Evolutionary conservation across 2,113 vertebrate species (phyloP).

Genomic region (Mugil cephalus): DNA sequence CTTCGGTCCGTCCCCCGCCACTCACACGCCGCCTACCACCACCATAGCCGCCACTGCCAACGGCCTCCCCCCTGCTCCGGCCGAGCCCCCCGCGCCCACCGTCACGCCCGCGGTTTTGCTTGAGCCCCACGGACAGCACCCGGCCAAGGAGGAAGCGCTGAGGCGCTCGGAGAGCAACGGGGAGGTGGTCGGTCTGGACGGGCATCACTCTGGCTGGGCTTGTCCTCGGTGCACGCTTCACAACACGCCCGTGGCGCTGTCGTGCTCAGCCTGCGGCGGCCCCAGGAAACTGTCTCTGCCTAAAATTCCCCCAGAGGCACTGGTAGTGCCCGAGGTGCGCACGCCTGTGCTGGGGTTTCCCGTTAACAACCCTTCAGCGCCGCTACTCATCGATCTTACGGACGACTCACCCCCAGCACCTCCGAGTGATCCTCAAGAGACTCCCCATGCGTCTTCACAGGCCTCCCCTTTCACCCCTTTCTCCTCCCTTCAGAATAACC

Average conservation of each 20-base stretch:
- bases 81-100: slow-evolving; percentile 46
- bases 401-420: slow-evolving; percentile 80
- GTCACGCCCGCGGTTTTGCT: slow-evolving; percentile 62
- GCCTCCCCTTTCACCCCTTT: slow-evolving; percentile 85
- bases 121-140: slow-evolving; percentile 86
- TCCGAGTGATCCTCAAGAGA: slow-evolving; percentile 80
- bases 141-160: slow-evolving; percentile 75
- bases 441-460: slow-evolving; percentile 69
- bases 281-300: slow-evolving; percentile 95
- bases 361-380: slow-evolving; percentile 73
- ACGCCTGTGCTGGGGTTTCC: slow-evolving; percentile 89
- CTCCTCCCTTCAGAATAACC: slow-evolving; percentile 93
- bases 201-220: slow-evolving; percentile 86
- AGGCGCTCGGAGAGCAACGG: slow-evolving; percentile 77
- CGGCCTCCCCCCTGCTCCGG: slow-evolving; percentile 83
- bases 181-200: slow-evolving; percentile 62
- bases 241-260: slow-evolving; percentile 93
- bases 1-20: slow-evolving; percentile 67
- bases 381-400: slow-evolving; percentile 84
- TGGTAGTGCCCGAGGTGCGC: slow-evolving; percentile 94
- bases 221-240: slow-evolving; percentile 95
- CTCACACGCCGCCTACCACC: slow-evolving; percentile 77
- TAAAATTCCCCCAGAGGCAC: slow-evolving; percentile 95
- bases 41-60: slow-evolving; percentile 83
- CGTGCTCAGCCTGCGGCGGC: slow-evolving; percentile 95